Percentiles rank a stretch among this genome's conserved stretches.
Evolutionary conservation across 2,888 invertebrate species (phyloP).

Genomic region (Spicauda simplicius): DNA sequence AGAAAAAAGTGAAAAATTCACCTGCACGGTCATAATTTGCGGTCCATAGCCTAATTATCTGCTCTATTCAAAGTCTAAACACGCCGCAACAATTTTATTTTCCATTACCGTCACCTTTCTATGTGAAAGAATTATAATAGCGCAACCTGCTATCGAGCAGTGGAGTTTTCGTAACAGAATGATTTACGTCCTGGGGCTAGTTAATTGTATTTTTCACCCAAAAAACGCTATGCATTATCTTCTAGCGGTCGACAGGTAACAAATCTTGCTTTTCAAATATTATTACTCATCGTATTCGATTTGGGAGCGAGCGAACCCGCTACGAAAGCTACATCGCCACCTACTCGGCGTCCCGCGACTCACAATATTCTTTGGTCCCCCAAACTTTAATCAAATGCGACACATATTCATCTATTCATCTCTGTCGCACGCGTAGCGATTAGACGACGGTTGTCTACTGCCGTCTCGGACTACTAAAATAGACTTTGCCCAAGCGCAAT

Average conservation of each 20-base stretch:
- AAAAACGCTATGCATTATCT: slow-evolving; percentile 79
- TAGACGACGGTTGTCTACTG: slow-evolving; percentile 61
- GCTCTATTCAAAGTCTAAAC: slow-evolving; percentile 56
- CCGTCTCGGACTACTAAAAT: slow-evolving; percentile 81
- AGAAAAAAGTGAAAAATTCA: slow-evolving; percentile 32
- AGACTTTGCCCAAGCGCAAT: slow-evolving; percentile 84
- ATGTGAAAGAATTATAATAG: slow-evolving; percentile 70
- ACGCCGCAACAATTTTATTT: slow-evolving; percentile 56
- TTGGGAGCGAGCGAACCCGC: slow-evolving; percentile 76
- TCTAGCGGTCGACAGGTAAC: slow-evolving; percentile 81
- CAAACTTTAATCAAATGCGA: slow-evolving; percentile 83
- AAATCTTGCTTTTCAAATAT: slow-evolving; percentile 84
- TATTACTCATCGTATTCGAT: slow-evolving; percentile 84
- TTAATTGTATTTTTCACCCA: slow-evolving; percentile 82
- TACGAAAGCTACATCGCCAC: slow-evolving; percentile 85
- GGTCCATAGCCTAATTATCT: slow-evolving; percentile 65
- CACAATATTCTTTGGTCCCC: slow-evolving; percentile 77
- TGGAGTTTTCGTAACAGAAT: slow-evolving; percentile 65
- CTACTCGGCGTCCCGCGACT: slow-evolving; percentile 83
- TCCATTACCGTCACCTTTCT: slow-evolving; percentile 60
- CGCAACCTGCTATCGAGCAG: slow-evolving; percentile 73
- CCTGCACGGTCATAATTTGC: slow-evolving; percentile 42
- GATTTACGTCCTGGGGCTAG: slow-evolving; percentile 75
- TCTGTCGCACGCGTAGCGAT: slow-evolving; percentile 63
- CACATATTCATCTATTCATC: slow-evolving; percentile 76